Evolutionary conservation across 2,113 vertebrate species (phyloP).

Genomic region (Oenanthe oenanthe): DNA sequence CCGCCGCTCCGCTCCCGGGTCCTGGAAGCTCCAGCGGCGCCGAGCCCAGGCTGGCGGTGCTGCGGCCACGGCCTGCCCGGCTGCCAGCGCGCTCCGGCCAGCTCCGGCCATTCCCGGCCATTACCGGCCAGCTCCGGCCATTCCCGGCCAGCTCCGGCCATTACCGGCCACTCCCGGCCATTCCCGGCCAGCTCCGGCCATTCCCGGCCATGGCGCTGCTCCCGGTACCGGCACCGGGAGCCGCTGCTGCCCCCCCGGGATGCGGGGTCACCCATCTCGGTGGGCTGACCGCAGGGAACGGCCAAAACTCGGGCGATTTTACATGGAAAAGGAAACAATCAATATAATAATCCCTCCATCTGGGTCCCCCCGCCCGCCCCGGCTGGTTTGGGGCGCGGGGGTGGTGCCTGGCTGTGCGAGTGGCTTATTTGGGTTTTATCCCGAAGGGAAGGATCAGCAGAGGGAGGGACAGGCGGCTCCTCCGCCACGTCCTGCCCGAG

Average conservation of each 20-base stretch:
- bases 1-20: too few species aligned
- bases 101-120: too few species aligned
- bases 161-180: neutral
- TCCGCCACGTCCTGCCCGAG: neutral
- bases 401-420: neutral
- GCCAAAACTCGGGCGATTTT: neutral
- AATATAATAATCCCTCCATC: neutral
- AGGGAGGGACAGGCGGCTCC: neutral
- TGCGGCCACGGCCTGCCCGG: too few species aligned
- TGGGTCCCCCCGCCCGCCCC: rapidly evolving
- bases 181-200: neutral
- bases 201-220: neutral
- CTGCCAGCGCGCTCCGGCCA: too few species aligned
- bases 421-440: neutral
- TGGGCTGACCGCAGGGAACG: rapidly evolving
- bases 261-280: rapidly evolving
- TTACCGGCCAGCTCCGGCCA: too few species aligned
- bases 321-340: neutral
- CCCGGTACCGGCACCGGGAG: too few species aligned
- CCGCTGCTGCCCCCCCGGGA: neutral
- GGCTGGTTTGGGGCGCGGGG: neutral
- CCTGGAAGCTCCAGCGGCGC: too few species aligned
- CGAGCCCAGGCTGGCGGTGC: too few species aligned
- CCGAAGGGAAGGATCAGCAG: neutral
- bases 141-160: neutral